A percentile compares a stretch with the other conserved stretches of the same genome.
phyloP scores from a whole-genome alignment of 2,888 invertebrate genomes.

The Lumbricus terrestris region DNA sequence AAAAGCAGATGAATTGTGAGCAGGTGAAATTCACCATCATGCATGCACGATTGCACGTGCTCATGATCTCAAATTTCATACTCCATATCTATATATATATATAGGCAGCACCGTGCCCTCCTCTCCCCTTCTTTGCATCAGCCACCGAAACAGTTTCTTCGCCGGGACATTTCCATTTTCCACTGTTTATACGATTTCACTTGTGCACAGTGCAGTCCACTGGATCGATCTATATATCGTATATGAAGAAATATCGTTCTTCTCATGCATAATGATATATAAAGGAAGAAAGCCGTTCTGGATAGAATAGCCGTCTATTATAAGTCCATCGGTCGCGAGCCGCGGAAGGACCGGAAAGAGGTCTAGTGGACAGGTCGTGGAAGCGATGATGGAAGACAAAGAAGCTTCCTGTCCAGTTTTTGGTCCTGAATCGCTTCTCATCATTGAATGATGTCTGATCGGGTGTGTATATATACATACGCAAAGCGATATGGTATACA shows the following conservation, averaged over 20 bases:
- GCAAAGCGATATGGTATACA: neutral
- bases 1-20: neutral
- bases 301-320: neutral
- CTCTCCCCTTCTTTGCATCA: too few relatives aligned
- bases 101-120: too few relatives aligned
- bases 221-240: too few relatives aligned
- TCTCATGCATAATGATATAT: too few relatives aligned
- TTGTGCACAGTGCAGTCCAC: too few relatives aligned
- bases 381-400: neutral
- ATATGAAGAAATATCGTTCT: neutral
- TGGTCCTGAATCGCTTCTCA: neutral
- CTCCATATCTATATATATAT: too few relatives aligned
- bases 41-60: neutral
- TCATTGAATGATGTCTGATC: neutral
- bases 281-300: constrained; percentile 3
- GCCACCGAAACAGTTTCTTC: too few relatives aligned
- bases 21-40: neutral
- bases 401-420: neutral
- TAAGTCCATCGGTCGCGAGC: neutral
- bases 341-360: neutral
- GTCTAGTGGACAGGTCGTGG: neutral
- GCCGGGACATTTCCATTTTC: too few relatives aligned
- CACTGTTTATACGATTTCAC: too few relatives aligned
- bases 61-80: too few relatives aligned
- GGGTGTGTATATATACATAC: too few relatives aligned